Conservation (phyloP, 2,797 vertebrate species). For the Adelosebastes latens region DNA sequence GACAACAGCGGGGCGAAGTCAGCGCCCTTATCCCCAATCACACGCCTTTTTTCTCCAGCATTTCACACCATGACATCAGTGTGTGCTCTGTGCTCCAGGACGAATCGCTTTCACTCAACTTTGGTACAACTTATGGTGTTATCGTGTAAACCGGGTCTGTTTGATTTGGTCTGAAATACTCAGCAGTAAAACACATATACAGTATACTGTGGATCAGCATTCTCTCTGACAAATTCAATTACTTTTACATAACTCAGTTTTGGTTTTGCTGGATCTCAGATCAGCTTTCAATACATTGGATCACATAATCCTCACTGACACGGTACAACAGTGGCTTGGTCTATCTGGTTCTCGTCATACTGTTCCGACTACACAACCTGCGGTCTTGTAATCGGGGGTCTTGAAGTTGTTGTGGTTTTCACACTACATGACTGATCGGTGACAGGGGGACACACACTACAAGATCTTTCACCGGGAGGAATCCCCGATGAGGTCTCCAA, state of each 20-base stretch:
- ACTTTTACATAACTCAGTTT: not conserved
- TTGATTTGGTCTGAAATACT: not conserved
- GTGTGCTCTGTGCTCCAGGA: conserved; percentile 31
- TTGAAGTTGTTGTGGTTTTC: too few species aligned
- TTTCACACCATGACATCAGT: conserved; percentile 65
- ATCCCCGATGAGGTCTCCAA: too few species aligned
- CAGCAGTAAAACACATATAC: not conserved
- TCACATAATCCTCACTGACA: not conserved
- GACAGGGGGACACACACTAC: too few species aligned
- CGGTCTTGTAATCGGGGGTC: too few species aligned
- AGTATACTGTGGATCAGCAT: not conserved
- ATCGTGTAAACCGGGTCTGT: not conserved
- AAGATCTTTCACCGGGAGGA: too few species aligned
- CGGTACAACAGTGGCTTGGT: not conserved
- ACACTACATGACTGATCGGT: too few species aligned
- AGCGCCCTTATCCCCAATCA: conserved; percentile 56
- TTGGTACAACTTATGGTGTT: not conserved
- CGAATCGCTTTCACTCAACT: conserved; percentile 18
- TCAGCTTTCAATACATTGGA: not conserved
- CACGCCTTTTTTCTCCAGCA: conserved; percentile 37
- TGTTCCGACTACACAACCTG: too few species aligned
- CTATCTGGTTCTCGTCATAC: not conserved
- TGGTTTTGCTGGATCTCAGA: not conserved
- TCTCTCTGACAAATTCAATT: not conserved
- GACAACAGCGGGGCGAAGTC: conserved; percentile 58